Evolutionary conservation across 2,888 invertebrate genomes (phyloP), one percentile per base, ranked within the genome.

Genomic region (Zonitis immaculata): DNA sequence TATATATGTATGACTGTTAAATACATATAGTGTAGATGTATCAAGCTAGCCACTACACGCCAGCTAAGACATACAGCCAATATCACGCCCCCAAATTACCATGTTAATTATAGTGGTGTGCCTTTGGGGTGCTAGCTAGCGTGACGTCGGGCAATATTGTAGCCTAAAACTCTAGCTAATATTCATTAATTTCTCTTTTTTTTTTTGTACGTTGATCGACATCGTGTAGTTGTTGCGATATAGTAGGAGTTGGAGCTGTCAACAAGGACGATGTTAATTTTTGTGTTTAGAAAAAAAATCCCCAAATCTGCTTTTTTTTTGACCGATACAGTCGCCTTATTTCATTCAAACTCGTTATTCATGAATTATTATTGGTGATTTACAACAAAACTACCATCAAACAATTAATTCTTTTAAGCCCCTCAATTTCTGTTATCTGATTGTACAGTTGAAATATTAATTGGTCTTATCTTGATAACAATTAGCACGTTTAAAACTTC

Each of bases 11-110:
- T n/a, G n/a, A n/a, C n/a, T n/a, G n/a, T n/a, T n/a, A n/a, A n/a
- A n/a, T n/a, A n/a, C n/a, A n/a, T n/a, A n/a, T n/a, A n/a, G n/a
- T 12, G 20, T 43, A 18, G 26, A 43, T 26, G 42, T 45, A 44
- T 43, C 66, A 64, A 67, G 72, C 71, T 74, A 69, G 74, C 73
- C 76, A 76, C 73, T 75, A 75, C 74, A 75, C 71, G 76, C 75
- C 75, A 73, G 66, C 14, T 65, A 71, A 73, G 72, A 73, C 71
- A 66, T 72, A 73, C 72, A 71, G 73, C 74, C 74, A 73, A 74
- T 70, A 72, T 70, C 68, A 74, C 75, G 74, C 75, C 74, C 74
- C 74, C 72, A 74, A 75, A 76, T 76, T 76, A 76, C 74, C 74
- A 76, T 76, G 75, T 73, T 76, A 75, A 76, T 76, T 75, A 76